Evolutionary conservation across 1,140 invertebrate genomes (phyloP).

Genomic region (Hylyphantes graminicola): DNA sequence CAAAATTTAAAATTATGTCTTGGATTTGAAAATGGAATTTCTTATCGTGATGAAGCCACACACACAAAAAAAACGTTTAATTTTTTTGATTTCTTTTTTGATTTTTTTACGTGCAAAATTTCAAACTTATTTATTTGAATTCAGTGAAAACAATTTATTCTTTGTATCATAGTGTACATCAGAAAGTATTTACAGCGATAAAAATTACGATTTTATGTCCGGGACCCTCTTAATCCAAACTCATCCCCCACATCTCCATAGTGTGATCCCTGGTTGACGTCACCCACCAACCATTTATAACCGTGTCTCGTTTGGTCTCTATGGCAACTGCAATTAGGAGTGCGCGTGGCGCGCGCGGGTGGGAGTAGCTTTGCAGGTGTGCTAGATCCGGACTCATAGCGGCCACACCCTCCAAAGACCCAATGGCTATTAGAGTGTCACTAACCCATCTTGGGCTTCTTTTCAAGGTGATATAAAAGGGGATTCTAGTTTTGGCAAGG

Average conservation of each 20-base stretch:
- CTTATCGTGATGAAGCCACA: too few species aligned
- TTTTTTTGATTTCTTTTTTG: too few species aligned
- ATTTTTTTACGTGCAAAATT: too few species aligned
- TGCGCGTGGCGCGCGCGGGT: slow-evolving; percentile 57
- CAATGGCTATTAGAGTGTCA: slow-evolving; percentile 56
- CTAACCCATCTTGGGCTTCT: slow-evolving; percentile 30
- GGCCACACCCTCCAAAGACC: slow-evolving; percentile 43
- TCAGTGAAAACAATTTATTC: too few species aligned
- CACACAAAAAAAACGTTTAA: too few species aligned
- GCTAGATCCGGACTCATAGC: slow-evolving; percentile 57
- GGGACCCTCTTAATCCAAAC: neutral
- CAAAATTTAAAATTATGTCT: too few species aligned
- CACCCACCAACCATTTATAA: slow-evolving; percentile 37
- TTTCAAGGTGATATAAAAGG: neutral
- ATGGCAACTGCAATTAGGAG: slow-evolving; percentile 58
- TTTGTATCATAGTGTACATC: too few species aligned
- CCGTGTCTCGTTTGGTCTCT: slow-evolving; percentile 23
- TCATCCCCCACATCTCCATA: neutral
- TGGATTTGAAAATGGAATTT: too few species aligned
- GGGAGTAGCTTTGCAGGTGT: slow-evolving; percentile 56
- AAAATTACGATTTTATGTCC: neutral
- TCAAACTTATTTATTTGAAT: too few species aligned
- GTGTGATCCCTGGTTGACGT: slow-evolving; percentile 14
- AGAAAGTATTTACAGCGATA: too few species aligned
- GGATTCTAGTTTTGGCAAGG: neutral